Evolutionary conservation across 2,888 invertebrate genomes (phyloP).

Genomic region (Fragum fragum): DNA sequence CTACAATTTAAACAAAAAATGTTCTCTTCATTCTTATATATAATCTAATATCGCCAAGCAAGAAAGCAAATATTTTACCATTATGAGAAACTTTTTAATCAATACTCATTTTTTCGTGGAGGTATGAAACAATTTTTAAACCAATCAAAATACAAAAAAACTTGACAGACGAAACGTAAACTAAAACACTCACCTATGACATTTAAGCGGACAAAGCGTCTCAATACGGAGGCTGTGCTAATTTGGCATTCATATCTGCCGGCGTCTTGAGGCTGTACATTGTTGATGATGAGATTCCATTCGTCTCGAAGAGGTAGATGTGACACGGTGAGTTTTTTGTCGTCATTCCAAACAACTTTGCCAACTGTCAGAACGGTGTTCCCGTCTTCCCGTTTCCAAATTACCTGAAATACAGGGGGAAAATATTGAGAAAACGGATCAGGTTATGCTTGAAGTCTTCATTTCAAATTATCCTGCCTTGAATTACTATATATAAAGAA

Average conservation of each 20-base stretch:
- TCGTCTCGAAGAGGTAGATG: constrained; percentile 67
- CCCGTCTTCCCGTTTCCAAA: constrained; percentile 76
- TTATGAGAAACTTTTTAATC: not conserved
- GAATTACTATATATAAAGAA: too few species aligned
- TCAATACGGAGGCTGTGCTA: constrained; percentile 68
- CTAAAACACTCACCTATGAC: constrained; percentile 69
- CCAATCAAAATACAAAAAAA: too few species aligned
- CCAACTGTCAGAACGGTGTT: constrained; percentile 74
- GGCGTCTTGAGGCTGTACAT: constrained; percentile 69
- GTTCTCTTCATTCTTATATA: too few species aligned
- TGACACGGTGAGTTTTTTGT: constrained; percentile 64
- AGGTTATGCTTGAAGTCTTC: too few species aligned
- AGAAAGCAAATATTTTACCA: not conserved
- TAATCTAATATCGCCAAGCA: too few species aligned
- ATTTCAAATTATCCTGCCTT: too few species aligned
- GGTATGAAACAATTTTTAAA: too few species aligned
- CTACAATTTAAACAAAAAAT: too few species aligned
- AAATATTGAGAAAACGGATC: too few species aligned
- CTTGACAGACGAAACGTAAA: too few species aligned
- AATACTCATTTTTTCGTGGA: too few species aligned
- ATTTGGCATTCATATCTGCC: constrained; percentile 78
- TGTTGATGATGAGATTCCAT: constrained; percentile 76
- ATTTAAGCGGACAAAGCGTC: constrained; percentile 67
- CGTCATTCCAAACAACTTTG: constrained; percentile 74
- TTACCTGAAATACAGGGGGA: constrained; percentile 68